Base-by-base conservation (phyloP, 2,888 invertebrate species). In the Ophioninae sp. region DNA sequence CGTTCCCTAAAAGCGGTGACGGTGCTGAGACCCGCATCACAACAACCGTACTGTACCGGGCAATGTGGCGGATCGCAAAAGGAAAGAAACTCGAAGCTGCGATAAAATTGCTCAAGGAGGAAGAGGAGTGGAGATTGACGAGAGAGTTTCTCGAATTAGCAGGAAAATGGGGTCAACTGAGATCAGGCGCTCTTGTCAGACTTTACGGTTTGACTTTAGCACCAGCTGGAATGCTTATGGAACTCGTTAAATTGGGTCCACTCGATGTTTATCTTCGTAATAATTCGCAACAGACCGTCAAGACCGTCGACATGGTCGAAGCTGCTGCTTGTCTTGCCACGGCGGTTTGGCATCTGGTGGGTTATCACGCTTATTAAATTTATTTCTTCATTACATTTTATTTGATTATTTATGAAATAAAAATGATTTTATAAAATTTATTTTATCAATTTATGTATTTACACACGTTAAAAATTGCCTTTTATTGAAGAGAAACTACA, bases 301-400 rank as follows among this genome's bases (percentile, higher is more conserved):
- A 95, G 88, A 93, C 94, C 1, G 94, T 96, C 0, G 97, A 97
- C 90, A 93, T 98, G 86, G 95, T 98, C 86, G 97, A 98, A 92
- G 96, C 97, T 64, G 95, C 97, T 10, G 96, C 96, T 41, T 96
- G 96, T 76, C 92, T 98, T 75, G 97, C 98, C 0, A 96, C 96
- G 44, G 98, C 97, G 10, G 93, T 98, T 39, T 97, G 97, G 95
- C 97, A 97, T 93, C 93, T 98, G 93, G 97, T 97, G 93, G 93
- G 91, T 92, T 63, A 68, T 61, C 8, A 22, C 23, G 39, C 22
- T 23, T 30, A 13, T 6, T 13, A 37, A 65, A 69, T 56, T 78
- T 30, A 41, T 9, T 59, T 51, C 1, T 51, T 9, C 5, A 13
- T 51, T 39, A 51, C 8, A 44, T 65, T 74, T 72, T 68, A 30